Evolutionary conservation across 2,888 invertebrate genomes (phyloP).

Genomic region (Bibio marci): DNA sequence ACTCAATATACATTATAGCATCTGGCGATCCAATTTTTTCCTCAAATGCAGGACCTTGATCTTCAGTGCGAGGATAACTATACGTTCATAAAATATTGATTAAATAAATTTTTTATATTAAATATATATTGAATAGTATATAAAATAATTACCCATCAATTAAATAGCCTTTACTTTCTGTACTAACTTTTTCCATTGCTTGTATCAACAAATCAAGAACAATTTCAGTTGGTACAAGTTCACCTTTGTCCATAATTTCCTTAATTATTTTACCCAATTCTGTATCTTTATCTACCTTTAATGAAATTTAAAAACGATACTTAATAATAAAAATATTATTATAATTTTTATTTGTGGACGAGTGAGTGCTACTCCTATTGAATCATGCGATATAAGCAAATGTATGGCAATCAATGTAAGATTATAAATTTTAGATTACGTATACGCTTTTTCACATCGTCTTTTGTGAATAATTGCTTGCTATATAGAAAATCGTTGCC

Average conservation of each 20-base stretch:
- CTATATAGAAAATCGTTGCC: too few species aligned
- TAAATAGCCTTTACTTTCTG: conserved; percentile 66
- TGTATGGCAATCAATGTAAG: too few species aligned
- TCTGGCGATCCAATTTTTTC: conserved; percentile 46
- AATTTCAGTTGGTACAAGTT: conserved; percentile 74
- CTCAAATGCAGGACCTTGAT: conserved; percentile 75
- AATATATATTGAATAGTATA: not conserved
- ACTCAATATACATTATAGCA: conserved; percentile 70
- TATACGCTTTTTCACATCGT: too few species aligned
- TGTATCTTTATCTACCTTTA: conserved; percentile 62
- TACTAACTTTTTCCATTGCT: conserved; percentile 49
- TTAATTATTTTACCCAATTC: conserved; percentile 66
- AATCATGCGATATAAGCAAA: too few species aligned
- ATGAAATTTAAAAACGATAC: not conserved
- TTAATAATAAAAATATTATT: not conserved
- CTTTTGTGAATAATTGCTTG: too few species aligned
- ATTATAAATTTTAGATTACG: too few species aligned
- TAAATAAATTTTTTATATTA: not conserved
- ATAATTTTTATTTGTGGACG: too few species aligned
- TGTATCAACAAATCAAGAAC: conserved; percentile 73
- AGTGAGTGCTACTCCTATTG: too few species aligned
- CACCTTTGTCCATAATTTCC: conserved; percentile 75
- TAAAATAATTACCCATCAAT: conserved; percentile 49
- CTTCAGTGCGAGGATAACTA: conserved; percentile 73
- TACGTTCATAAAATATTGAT: not conserved